These are phyloP conservation scores for Stramonita haemastoma DNA, from an alignment of 2,888 invertebrate genomes.

Conservation along the genomic window DNA sequence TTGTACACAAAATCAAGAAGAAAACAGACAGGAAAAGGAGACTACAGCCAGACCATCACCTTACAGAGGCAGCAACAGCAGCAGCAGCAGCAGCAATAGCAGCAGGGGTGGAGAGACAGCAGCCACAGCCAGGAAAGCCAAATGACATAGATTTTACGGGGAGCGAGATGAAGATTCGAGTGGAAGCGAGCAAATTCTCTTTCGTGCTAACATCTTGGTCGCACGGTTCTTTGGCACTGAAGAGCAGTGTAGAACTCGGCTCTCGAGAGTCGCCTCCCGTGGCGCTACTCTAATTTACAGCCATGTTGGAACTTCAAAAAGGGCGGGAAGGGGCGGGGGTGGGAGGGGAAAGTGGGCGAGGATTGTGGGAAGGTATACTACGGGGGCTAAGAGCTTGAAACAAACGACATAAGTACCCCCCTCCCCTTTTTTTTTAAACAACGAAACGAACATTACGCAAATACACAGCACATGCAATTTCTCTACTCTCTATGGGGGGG, in stretches of 20 bases:
- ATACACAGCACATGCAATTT: no score
- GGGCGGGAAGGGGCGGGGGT: neutral
- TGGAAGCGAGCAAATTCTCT: slow-evolving; percentile 36
- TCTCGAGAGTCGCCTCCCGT: neutral
- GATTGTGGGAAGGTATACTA: neutral
- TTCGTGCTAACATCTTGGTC: slow-evolving; percentile 36
- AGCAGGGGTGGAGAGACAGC: slow-evolving; percentile 4
- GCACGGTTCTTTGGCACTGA: slow-evolving; percentile 34
- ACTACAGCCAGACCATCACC: no score
- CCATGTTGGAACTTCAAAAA: slow-evolving; percentile 3
- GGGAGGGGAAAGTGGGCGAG: neutral
- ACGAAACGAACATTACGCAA: no score
- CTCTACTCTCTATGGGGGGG: neutral
- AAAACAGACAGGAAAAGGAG: no score
- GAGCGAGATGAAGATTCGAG: slow-evolving; percentile 18
- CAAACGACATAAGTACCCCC: no score
- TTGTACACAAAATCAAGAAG: no score
- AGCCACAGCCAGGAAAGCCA: neutral
- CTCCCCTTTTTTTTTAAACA: no score
- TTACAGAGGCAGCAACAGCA: no score
- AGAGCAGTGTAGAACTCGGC: slow-evolving; percentile 1
- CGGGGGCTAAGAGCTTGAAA: neutral
- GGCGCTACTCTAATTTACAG: neutral
- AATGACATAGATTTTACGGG: slow-evolving; percentile 22
- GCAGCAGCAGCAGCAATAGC: neutral